Evolutionary conservation across 2,888 invertebrate species (phyloP), one percentile per base, ranked within the genome.

Genomic region (Malachius bipustulatus): DNA sequence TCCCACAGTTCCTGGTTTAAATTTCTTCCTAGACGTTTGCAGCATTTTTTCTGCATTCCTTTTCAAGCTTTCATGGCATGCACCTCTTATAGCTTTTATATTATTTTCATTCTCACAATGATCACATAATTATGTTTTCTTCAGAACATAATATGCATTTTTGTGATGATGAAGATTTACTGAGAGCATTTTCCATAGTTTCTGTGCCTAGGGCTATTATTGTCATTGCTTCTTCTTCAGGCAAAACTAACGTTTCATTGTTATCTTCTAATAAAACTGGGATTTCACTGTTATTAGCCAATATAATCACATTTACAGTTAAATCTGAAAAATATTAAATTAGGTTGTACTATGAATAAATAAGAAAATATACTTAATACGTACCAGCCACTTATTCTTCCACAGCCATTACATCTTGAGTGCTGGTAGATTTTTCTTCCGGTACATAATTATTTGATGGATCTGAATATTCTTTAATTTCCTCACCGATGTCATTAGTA

Each of bases 101-200:
- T 28, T 28, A 11, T 9, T 9, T 28, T 10, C 8, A 19, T 19
- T n/a, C 24, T n/a, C 6, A 19, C 24, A 19, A 19, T 19, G 6
- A 19, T 19, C 24, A 19, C 24, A 19, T 19, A 19, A 8, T 6
- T 28, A 24, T 9, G n/a, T 28, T 28, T 28, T 28, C 10, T 28
- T 28, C 29, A 28, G 29, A 28, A 28, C 10, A 28, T 28, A 28
- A 28, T 11, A 28, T 28, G 12, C 29, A 28, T 9, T 9, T 28
- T n/a, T 28, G 29, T 6, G 29, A 28, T 28, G 6, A 10, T 9
- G n/a, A 9, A 6, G 29, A 10, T 28, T 4, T 11, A 28, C 11
- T 28, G n/a, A 28, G n/a, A 28, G 29, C 29, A 28, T 28, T 28
- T 28, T 28, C 29, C 6, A 11, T 28, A 11, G 29, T 28, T 28